Evolutionary conservation across 2,888 invertebrate species (phyloP).

Genomic region (Drosophila anomalata): DNA sequence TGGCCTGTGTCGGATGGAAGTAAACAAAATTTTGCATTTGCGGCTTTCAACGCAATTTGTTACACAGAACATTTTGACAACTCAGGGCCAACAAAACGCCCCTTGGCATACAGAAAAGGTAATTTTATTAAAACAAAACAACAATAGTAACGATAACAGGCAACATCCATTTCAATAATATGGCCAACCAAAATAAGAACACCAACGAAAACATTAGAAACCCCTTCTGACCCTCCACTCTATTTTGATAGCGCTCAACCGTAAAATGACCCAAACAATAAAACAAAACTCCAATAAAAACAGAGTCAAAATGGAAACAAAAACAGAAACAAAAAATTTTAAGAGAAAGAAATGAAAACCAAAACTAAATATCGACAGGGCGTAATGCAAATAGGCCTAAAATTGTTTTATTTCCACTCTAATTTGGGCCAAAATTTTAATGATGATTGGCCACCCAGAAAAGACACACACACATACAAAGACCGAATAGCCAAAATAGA

Average conservation of each 20-base stretch:
- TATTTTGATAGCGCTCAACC: constrained; percentile 57
- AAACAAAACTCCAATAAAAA: constrained; percentile 35
- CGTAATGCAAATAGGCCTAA: constrained; percentile 55
- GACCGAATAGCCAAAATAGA: constrained; percentile 8
- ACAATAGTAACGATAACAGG: constrained; percentile 34
- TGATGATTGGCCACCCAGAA: constrained; percentile 60
- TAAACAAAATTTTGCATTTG: constrained; percentile 50
- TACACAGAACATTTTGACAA: constrained; percentile 41
- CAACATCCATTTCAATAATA: constrained; percentile 51
- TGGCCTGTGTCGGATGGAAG: constrained; percentile 39
- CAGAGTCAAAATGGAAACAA: constrained; percentile 31
- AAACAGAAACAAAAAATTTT: constrained; percentile 12
- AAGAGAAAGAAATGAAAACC: constrained; percentile 34
- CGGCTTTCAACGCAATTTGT: constrained; percentile 54
- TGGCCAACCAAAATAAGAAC: constrained; percentile 22
- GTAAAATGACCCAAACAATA: constrained; percentile 55
- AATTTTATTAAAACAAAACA: constrained; percentile 51
- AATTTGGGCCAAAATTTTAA: constrained; percentile 64
- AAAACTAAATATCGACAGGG: constrained; percentile 52
- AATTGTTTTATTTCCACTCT: constrained; percentile 74
- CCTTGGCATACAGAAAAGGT: constrained; percentile 33
- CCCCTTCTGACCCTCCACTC: constrained; percentile 25
- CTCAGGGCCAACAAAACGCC: constrained; percentile 17
- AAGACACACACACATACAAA: background rate
- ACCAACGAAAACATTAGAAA: constrained; percentile 26